These are phyloP conservation scores for Aurelia sp. DNA, from an alignment of 30 jellyfish, hydroid and myxozoan genomes.

Conservation along the genomic window DNA sequence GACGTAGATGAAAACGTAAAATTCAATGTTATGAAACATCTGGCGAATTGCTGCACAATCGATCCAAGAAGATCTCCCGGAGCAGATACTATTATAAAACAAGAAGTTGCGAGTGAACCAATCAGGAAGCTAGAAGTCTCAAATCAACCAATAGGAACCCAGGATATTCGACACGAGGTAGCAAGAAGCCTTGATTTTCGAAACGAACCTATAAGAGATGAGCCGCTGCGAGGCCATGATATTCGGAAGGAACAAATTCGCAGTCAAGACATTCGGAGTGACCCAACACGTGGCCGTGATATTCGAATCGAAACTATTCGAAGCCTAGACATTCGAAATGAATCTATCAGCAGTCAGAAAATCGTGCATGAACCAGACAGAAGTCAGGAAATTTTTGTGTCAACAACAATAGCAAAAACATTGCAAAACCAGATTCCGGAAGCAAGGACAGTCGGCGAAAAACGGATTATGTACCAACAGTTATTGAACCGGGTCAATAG, in stretches of 20 bases:
- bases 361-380: background rate
- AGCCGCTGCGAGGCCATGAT: background rate
- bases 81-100: slow-evolving; percentile 15
- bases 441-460: slow-evolving; percentile 50
- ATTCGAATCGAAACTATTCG: background rate
- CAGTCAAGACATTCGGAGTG: slow-evolving; percentile 12
- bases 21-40: slow-evolving; percentile 68
- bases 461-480: slow-evolving; percentile 54
- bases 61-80: slow-evolving; percentile 23
- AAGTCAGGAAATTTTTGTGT: slow-evolving; percentile 4
- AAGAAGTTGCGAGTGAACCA: slow-evolving; percentile 19
- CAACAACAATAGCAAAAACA: background rate
- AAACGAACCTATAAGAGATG: background rate
- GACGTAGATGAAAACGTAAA: slow-evolving; percentile 77
- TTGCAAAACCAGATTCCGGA: slow-evolving; percentile 11
- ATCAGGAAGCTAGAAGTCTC: background rate
- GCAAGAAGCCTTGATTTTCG: slow-evolving; percentile 2
- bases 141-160: slow-evolving; percentile 6
- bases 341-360: slow-evolving; percentile 5
- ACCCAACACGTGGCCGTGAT: background rate
- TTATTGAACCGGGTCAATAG: slow-evolving; percentile 13
- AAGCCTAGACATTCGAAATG: slow-evolving; percentile 5
- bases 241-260: background rate
- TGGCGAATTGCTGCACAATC: slow-evolving; percentile 66
- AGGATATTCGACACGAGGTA: slow-evolving; percentile 5